Evolutionary conservation across 2,888 invertebrate genomes (phyloP), one percentile per base, ranked within the genome.

Genomic region (Stenotaenia linearis): DNA sequence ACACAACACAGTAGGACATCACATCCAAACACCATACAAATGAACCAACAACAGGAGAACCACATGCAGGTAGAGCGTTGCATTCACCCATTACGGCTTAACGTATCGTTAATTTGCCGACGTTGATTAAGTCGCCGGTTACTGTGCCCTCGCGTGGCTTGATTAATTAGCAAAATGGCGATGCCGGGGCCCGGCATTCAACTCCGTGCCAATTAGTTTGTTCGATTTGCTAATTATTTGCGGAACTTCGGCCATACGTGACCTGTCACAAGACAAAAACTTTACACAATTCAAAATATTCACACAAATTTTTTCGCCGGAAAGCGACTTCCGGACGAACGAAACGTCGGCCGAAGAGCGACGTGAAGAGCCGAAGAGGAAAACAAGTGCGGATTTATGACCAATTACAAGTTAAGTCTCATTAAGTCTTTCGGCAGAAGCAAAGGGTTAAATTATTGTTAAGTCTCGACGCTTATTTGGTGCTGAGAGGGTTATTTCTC

Each of bases 341-440:
- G n/a, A n/a, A n/a, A n/a, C n/a, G n/a, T n/a, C n/a, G n/a, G n/a
- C n/a, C n/a, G n/a, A n/a, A n/a, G n/a, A n/a, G n/a, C n/a, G n/a
- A n/a, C n/a, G n/a, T n/a, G n/a, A n/a, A n/a, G n/a, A n/a, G n/a
- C n/a, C 32, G 32, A 32, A 32, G 32, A 32, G 9, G 32, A 56
- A 56, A 56, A 56, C 56, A 56, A 56, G 56, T 56, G 56, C 12
- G 56, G 56, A 56, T 56, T 56, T 56, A 56, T 56, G 21, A 56
- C 56, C 56, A 56, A 56, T 56, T 56, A 56, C 56, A 56, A 56
- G 56, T 56, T 56, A 56, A 56, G 56, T 56, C 56, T 56, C 56
- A 56, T 56, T 56, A 56, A 56, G 56, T 56, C 56, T 56, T 18
- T 18, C 21, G 12, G 56, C 23, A 21, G 56, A 56, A 56, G 56